These are phyloP conservation scores for Dryobates pubescens DNA, from an alignment of 2,797 vertebrate genomes.

Conservation along the genomic window DNA sequence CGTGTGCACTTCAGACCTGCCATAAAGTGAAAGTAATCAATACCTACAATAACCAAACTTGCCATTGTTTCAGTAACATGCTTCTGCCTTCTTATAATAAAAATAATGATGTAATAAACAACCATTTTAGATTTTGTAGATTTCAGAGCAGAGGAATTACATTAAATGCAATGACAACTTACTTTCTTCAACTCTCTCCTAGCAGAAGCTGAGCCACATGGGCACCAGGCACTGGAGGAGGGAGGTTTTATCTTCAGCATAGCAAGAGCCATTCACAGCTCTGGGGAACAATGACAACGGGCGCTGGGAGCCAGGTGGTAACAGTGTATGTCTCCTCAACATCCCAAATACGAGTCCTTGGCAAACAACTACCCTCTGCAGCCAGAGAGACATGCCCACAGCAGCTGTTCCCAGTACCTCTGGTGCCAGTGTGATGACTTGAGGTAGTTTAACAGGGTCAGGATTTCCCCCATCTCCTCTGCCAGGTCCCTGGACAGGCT, in stretches of 20 bases:
- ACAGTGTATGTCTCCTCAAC: accelerated
- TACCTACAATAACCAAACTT: background rate
- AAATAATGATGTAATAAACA: background rate
- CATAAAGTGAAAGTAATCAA: constrained; percentile 11
- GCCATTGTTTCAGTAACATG: background rate
- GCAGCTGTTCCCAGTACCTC: background rate
- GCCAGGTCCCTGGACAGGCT: background rate
- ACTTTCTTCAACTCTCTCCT: background rate
- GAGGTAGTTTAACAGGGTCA: background rate
- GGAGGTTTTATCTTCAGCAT: too few species aligned
- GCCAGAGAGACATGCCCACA: accelerated
- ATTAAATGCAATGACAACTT: background rate
- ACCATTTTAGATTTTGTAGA: background rate
- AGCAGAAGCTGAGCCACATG: accelerated
- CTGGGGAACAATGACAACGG: background rate
- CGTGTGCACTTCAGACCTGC: background rate
- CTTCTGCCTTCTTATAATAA: background rate
- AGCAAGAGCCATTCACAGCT: background rate
- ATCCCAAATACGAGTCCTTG: background rate
- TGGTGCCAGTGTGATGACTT: too few species aligned
- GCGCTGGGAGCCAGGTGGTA: background rate
- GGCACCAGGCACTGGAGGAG: background rate
- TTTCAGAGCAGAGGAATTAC: background rate
- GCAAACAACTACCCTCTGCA: background rate
- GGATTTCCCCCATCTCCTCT: background rate